These are phyloP conservation scores for Parnassius smintheus DNA, from an alignment of 2,888 invertebrate species.

Conservation along the genomic window DNA sequence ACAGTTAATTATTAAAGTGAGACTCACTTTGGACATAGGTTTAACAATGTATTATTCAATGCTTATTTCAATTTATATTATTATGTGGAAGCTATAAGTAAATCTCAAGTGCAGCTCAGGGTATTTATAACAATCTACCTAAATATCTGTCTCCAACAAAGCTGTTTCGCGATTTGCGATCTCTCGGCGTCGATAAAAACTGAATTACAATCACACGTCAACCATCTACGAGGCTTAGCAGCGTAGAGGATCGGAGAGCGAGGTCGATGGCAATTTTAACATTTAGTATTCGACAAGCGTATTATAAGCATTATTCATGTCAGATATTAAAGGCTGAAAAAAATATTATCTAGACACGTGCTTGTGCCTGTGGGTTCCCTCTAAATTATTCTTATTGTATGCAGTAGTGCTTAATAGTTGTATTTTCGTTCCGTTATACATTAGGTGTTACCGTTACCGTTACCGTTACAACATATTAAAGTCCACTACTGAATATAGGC, in stretches of 20 bases:
- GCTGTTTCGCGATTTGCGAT: constrained; percentile 44
- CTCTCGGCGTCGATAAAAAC: constrained; percentile 36
- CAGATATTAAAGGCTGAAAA: background rate
- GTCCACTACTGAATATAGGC: too few species aligned
- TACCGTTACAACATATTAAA: too few species aligned
- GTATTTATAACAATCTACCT: constrained; percentile 51
- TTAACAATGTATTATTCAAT: constrained; percentile 35
- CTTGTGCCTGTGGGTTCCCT: too few species aligned
- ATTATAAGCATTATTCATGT: background rate
- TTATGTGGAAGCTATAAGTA: constrained; percentile 53
- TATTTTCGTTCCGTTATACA: too few species aligned
- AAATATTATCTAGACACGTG: background rate
- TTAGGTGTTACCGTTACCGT: too few species aligned
- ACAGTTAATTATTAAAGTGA: constrained; percentile 27
- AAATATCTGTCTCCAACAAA: constrained; percentile 56
- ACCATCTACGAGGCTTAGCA: constrained; percentile 32
- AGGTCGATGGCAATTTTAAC: constrained; percentile 23
- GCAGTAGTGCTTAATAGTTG: too few species aligned
- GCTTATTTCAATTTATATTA: constrained; percentile 50
- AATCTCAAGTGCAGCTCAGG: constrained; percentile 45
- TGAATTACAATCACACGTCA: constrained; percentile 48
- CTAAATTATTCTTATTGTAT: too few species aligned
- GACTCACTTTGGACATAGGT: too few species aligned
- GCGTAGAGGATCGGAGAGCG: constrained; percentile 30
- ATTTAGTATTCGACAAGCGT: background rate